Evolutionary conservation across 2,888 invertebrate genomes (phyloP).

Genomic region (Lobophora halterata): DNA sequence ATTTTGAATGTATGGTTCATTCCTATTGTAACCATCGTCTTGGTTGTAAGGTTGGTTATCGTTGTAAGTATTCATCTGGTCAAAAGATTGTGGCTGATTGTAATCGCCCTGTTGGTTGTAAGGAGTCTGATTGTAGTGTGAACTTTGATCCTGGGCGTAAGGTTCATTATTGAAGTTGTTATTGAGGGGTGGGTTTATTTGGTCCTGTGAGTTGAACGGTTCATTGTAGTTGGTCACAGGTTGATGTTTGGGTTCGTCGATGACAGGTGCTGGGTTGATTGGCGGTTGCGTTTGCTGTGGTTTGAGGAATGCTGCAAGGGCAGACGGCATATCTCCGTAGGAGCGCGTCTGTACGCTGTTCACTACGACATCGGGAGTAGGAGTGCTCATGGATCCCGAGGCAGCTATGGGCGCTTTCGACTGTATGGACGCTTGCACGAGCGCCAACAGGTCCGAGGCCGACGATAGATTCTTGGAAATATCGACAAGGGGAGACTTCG

Average conservation of each 20-base stretch:
- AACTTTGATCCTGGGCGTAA: conserved; percentile 14
- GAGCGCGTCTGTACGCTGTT: conserved; percentile 57
- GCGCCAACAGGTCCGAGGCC: conserved; percentile 59
- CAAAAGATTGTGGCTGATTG: conserved; percentile 10
- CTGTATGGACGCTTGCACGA: conserved; percentile 66
- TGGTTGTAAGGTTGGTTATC: conserved; percentile 19
- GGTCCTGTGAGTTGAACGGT: conserved; percentile 11
- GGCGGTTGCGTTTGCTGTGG: conserved; percentile 7
- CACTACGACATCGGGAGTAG: conserved; percentile 44
- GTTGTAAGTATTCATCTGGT: conserved; percentile 4
- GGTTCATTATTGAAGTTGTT: conserved; percentile 6
- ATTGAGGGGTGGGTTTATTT: conserved; percentile 5
- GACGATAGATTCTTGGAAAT: conserved; percentile 50
- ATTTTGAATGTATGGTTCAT: not conserved
- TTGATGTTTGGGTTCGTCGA: conserved; percentile 10
- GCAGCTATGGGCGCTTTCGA: conserved; percentile 35
- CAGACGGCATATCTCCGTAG: conserved; percentile 55
- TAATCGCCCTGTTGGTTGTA: conserved; percentile 19
- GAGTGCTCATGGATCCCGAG: conserved; percentile 24
- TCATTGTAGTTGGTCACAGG: conserved; percentile 10
- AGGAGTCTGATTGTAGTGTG: conserved; percentile 19
- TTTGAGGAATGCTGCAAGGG: conserved; percentile 13
- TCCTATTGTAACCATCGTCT: not conserved
- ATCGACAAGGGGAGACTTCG: conserved; percentile 29
- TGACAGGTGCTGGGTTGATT: not conserved